Conservation (phyloP, 2,113 vertebrate species). For the Oceanites oceanicus region DNA sequence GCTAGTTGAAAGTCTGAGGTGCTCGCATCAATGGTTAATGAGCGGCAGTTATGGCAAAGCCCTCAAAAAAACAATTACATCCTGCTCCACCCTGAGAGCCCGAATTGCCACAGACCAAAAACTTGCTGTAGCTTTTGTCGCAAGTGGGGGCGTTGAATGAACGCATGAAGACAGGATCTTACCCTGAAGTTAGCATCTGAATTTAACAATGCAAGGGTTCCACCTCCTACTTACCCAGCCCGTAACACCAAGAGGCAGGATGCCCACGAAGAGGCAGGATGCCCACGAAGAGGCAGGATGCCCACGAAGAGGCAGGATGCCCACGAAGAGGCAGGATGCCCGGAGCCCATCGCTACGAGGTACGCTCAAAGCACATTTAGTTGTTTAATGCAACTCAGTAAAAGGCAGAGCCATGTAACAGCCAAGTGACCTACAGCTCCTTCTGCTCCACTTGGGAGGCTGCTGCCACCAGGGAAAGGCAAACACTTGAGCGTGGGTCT, state of each 20-base stretch:
- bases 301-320: not conserved
- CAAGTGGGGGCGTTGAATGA: not conserved
- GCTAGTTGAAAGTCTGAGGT: not conserved
- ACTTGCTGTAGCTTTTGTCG: not conserved
- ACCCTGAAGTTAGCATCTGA: slow-evolving; percentile 30
- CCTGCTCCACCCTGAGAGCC: not conserved
- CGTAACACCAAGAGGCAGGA: not conserved
- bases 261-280: too few relatives aligned
- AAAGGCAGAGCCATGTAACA: not conserved
- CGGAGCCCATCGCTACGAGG: not conserved
- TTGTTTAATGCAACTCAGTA: not conserved
- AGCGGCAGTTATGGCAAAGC: slow-evolving; percentile 19
- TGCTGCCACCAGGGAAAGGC: slow-evolving; percentile 45
- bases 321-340: too few relatives aligned
- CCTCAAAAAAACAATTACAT: slow-evolving; percentile 16
- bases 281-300: too few relatives aligned
- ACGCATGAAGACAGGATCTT: slow-evolving; percentile 12
- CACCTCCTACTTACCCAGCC: slow-evolving; percentile 8
- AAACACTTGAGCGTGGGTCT: not conserved
- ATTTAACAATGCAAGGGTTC: slow-evolving; percentile 23
- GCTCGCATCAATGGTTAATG: slow-evolving; percentile 1
- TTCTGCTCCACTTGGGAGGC: slow-evolving; percentile 26
- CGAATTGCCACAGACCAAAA: not conserved
- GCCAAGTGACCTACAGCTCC: slow-evolving; percentile 46
- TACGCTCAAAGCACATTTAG: not conserved